Evolutionary conservation across 2,797 vertebrate genomes (phyloP), one percentile per base, ranked within the genome.

Genomic region (Spheniscus humboldti): DNA sequence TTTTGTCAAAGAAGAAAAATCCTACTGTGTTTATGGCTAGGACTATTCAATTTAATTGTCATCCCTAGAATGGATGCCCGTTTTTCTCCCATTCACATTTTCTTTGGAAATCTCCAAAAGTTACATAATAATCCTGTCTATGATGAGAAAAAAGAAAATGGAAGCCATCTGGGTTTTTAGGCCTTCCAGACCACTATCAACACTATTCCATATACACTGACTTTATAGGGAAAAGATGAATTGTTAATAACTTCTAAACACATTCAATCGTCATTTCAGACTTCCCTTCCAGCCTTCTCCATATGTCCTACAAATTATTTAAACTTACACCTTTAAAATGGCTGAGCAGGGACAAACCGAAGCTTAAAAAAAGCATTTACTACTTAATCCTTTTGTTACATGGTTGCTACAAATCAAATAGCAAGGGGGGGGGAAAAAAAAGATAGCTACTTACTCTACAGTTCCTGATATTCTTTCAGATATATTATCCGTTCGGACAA

Each of bases 161-260:
- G 69, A 87, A 96, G 89, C 56, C 93, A 89, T 72, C 45, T 88
- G 90, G 28, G 37, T 77, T 68, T 57, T 82, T 68, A 92, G 86
- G 24, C 45, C 41, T 90, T 94, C 60, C 77, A 87, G 53, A 73
- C 56, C 52, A 56, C 57, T 56, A 71, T 56, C 67, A 94, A 60
- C 18, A 67, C 25, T 64, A 48, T 12, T 87, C 11, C 48, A 45
- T 9, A 69, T n/a, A 72, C 18, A 90, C 47, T 60, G 15, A 60
- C 48, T 94, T 90, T 18, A 63, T 3, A 66, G 33, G 28, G 53
- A 53, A 84, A 84, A 86, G n/a, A 20, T 31, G 17, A 52, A 56
- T 45, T 71, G 77, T 91, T 83, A 83, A n/a, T 74, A 92, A 85
- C 37, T 57, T 85, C 37, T 67, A 33, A 94, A 89, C n/a, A 74